Evolutionary conservation across 2,113 vertebrate genomes (phyloP).

Genomic region (Nothobranchius furzeri): DNA sequence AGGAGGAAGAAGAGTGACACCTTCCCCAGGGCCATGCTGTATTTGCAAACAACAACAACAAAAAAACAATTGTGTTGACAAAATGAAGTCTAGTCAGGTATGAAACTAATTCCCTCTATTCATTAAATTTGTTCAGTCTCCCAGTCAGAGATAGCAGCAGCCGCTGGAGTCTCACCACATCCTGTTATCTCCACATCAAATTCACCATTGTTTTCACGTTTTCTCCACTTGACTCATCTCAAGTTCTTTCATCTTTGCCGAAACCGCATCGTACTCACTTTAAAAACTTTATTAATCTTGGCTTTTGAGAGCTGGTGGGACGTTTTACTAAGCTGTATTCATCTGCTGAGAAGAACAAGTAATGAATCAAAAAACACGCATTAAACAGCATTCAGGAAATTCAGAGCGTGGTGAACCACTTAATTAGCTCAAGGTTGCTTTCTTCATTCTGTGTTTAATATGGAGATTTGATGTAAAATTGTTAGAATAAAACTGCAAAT

Average conservation of each 20-base stretch:
- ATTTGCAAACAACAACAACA: slow-evolving; percentile 11
- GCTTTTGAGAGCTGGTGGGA: neutral
- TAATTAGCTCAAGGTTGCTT: no score
- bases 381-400: no score
- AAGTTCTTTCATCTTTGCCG: slow-evolving; percentile 26
- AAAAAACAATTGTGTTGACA: slow-evolving; percentile 30
- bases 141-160: slow-evolving; percentile 26
- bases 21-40: slow-evolving; percentile 22
- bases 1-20: slow-evolving; percentile 11
- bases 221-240: slow-evolving; percentile 50
- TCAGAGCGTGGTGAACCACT: no score
- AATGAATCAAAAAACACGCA: slow-evolving; percentile 1
- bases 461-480: no score
- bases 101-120: slow-evolving; percentile 39
- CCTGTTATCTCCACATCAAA: slow-evolving; percentile 60
- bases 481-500: no score
- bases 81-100: slow-evolving; percentile 48
- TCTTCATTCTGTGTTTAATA: no score
- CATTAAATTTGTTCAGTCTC: slow-evolving; percentile 60
- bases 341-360: neutral
- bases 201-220: slow-evolving; percentile 47
- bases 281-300: slow-evolving; percentile 40
- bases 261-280: slow-evolving; percentile 25
- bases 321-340: neutral
- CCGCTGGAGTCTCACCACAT: slow-evolving; percentile 23